Evolutionary conservation across 2,888 invertebrate genomes (phyloP), one percentile per base, ranked within the genome.

Genomic region (Acanthosepion esculentum): DNA sequence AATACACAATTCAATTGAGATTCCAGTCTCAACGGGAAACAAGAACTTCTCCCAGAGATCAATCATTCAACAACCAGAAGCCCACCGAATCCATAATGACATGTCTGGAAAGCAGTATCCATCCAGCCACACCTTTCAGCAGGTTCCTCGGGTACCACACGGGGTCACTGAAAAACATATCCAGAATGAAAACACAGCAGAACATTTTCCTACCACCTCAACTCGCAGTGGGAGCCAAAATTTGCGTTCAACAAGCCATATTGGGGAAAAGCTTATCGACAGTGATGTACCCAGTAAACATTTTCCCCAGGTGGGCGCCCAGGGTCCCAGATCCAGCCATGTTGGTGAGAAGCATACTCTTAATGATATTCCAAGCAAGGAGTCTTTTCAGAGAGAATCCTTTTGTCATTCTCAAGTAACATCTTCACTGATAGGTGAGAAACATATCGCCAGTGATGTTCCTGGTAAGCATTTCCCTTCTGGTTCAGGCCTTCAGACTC

Each of bases 311-410:
- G n/a, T n/a, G n/a, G n/a, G n/a, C n/a, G n/a, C n/a, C n/a, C n/a
- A n/a, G n/a, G n/a, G n/a, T n/a, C n/a, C 92, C 23, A 48, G 92
- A 23, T 92, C 92, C 29, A 92, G 48, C 15, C 92, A 92, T 92
- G 26, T 48, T 48, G 50, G 12, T 4, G 92, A 50, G 48, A 92
- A 48, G 48, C 92, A 92, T 12, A 92, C 48, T 48, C 92, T 26
- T 29, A 48, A 92, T 20, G 26, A 48, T 92, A 10, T 48, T 48
- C 7, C 48, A 26, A 92, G 92, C 48, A 92, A 92, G 26, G 92
- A 15, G 41, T 91, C 91, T 91, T 41, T 33, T 91, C 33, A 91
- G 41, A n/a, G 15, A 29, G 33, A 41, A 92, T 48, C 48, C 4
- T 92, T 48, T 92, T 48, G 55, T 18, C 55, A 15, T 55, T 55